Conservation (phyloP, 1,140 invertebrate genomes). For the Trinorchestia longiramus region DNA sequence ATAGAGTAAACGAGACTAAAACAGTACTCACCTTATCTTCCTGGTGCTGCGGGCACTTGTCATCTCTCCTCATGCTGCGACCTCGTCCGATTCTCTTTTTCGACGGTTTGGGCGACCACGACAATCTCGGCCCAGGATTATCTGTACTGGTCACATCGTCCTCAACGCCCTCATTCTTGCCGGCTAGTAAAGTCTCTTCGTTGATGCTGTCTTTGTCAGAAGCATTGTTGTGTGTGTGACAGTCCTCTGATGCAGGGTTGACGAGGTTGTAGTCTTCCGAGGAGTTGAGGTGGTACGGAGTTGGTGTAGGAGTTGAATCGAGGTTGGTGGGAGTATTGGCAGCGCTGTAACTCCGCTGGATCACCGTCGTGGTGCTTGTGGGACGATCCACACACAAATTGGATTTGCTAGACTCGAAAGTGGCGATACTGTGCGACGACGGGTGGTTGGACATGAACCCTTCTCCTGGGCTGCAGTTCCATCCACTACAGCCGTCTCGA, state of each 20-base stretch:
- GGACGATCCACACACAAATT: conserved; percentile 21
- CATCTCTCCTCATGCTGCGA: conserved; percentile 43
- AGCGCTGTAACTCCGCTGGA: conserved; percentile 30
- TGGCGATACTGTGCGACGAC: conserved; percentile 29
- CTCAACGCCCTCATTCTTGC: not conserved
- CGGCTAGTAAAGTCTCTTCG: not conserved
- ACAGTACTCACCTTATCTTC: conserved; percentile 17
- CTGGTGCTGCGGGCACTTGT: not conserved
- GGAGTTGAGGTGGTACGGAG: conserved; percentile 41
- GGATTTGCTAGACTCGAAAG: conserved; percentile 35
- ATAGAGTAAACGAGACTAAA: not conserved
- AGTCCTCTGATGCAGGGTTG: not conserved
- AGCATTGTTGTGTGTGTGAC: not conserved
- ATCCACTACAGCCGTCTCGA: not conserved
- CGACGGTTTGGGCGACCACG: conserved; percentile 16
- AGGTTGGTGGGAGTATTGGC: conserved; percentile 30
- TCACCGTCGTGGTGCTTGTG: conserved; percentile 19
- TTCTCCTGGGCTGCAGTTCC: conserved; percentile 11
- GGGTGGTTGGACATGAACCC: conserved; percentile 24
- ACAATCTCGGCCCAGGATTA: conserved; percentile 18
- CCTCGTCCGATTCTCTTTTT: conserved; percentile 35
- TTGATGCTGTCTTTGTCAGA: conserved; percentile 50
- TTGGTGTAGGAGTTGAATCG: conserved; percentile 25
- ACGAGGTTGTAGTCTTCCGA: conserved; percentile 22
- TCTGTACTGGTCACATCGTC: conserved; percentile 7